A percentile compares a stretch with the other conserved stretches of the same genome.
phyloP scores from a whole-genome alignment of 2,888 invertebrate species.

The Siphonodentalium dalli region DNA sequence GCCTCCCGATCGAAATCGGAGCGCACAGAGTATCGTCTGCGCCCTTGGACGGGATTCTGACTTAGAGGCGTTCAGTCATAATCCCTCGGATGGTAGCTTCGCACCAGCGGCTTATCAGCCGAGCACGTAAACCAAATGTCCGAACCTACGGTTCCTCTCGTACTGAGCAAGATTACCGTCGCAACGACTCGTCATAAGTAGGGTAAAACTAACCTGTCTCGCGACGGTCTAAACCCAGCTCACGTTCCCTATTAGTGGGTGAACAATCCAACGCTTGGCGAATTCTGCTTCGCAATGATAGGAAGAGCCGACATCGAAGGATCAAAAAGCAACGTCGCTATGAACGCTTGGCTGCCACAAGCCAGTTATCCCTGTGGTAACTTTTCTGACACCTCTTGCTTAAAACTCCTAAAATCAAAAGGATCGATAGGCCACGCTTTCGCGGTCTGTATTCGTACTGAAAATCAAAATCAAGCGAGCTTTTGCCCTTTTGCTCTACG shows the following conservation, averaged over 20 bases:
- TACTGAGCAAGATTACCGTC: constrained; percentile 44
- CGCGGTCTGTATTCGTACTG: constrained; percentile 73
- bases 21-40: constrained; percentile 47
- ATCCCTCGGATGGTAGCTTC: constrained; percentile 74
- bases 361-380: constrained; percentile 77
- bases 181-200: constrained; percentile 67
- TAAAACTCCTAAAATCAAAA: constrained; percentile 68
- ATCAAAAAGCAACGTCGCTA: constrained; percentile 77
- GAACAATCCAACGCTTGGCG: constrained; percentile 77
- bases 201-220: constrained; percentile 73
- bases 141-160: constrained; percentile 70
- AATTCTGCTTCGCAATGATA: constrained; percentile 78
- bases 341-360: constrained; percentile 73
- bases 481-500: constrained; percentile 76
- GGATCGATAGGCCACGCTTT: constrained; percentile 75
- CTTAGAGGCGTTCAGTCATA: constrained; percentile 70
- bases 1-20: constrained; percentile 51
- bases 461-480: constrained; percentile 75
- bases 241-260: constrained; percentile 74
- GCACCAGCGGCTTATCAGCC: constrained; percentile 73
- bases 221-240: constrained; percentile 75
- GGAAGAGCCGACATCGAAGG: constrained; percentile 78
- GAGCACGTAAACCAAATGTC: constrained; percentile 72
- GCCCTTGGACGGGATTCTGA: constrained; percentile 72
- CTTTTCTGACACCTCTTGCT: constrained; percentile 77